Conservation (phyloP, 2,113 vertebrate species). For the Aphelocoma coerulescens region DNA sequence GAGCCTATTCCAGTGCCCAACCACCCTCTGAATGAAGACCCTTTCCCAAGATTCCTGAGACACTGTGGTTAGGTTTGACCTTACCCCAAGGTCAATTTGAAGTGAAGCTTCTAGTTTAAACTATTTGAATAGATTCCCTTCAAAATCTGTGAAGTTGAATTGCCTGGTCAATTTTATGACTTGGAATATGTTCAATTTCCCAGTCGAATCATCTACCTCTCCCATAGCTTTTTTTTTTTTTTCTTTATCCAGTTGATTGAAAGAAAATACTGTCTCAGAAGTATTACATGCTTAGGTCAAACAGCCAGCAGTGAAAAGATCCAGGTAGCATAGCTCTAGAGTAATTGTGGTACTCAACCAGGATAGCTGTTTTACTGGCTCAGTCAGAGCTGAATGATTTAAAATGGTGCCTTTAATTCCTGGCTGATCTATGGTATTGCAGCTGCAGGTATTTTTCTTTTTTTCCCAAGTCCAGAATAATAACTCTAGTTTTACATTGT, state of each 20-base stretch:
- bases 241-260: not conserved
- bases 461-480: not conserved
- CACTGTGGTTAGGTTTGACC: not conserved
- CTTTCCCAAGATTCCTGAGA: not conserved
- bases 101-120: not conserved
- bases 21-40: fast-evolving
- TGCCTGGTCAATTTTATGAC: not conserved
- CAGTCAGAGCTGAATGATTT: not conserved
- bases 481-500: not conserved
- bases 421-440: not conserved
- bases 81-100: not conserved
- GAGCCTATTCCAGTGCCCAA: not conserved
- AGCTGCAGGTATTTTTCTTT: not conserved
- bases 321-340: not conserved
- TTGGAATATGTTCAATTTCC: not conserved
- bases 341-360: not conserved
- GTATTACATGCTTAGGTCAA: not conserved
- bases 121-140: not conserved
- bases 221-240: not conserved
- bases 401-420: not conserved
- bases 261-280: not conserved
- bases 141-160: not conserved
- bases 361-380: not conserved
- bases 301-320: not conserved
- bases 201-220: not conserved